A percentile compares a stretch with the other conserved stretches of the same genome.
Conservation (phyloP, 2,797 vertebrate genomes). For the Leontopithecus rosalia region DNA sequence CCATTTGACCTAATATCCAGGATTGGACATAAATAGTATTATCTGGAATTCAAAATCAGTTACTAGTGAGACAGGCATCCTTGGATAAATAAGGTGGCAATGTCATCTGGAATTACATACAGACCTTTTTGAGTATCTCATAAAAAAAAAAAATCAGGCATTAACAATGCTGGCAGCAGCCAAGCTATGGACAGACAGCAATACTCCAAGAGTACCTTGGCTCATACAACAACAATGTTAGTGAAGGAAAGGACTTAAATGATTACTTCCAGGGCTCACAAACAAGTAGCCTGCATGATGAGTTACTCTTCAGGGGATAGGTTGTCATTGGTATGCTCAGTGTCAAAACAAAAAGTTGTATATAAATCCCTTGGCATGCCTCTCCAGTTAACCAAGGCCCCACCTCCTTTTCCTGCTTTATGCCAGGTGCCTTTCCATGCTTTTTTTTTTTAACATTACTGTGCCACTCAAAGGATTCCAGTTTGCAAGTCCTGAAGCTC, state of each 20-base stretch:
- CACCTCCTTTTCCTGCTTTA: neutral
- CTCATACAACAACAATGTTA: neutral
- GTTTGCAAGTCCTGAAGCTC: neutral
- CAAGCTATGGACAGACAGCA: neutral
- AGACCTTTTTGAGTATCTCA: conserved; percentile 27
- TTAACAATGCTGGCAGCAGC: neutral
- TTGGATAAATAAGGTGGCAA: conserved; percentile 35
- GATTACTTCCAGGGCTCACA: neutral
- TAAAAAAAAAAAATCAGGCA: neutral
- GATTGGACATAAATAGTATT: conserved; percentile 37
- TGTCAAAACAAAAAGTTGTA: neutral
- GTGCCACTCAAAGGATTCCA: neutral
- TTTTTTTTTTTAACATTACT: neutral
- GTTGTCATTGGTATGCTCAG: neutral
- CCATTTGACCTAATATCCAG: conserved; percentile 8
- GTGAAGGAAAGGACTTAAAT: neutral
- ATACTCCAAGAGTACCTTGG: neutral
- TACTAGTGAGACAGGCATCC: neutral
- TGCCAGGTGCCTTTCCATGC: neutral
- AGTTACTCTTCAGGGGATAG: neutral
- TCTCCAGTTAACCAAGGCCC: neutral
- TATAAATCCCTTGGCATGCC: neutral
- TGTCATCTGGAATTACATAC: conserved; percentile 16
- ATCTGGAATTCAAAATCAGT: conserved; percentile 59
- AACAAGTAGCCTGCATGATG: neutral